Evolutionary conservation across 2,113 vertebrate genomes (phyloP).

Genomic region (human): DNA sequence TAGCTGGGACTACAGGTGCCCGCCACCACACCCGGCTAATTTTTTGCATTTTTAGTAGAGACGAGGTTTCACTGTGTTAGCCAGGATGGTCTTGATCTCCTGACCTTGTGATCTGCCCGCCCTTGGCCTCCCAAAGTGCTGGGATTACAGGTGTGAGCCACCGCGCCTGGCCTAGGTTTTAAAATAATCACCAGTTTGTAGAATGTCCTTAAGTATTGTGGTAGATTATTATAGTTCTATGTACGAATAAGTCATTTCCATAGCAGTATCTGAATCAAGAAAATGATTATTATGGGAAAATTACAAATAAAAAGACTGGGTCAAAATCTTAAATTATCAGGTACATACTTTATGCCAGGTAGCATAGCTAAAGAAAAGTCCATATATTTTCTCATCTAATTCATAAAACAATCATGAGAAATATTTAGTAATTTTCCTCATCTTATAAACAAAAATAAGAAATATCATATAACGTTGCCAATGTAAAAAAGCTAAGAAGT

Average conservation of each 20-base stretch:
- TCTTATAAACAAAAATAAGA: background rate
- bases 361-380: background rate
- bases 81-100: too few species aligned
- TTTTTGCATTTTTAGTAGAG: too few species aligned
- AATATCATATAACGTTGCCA: background rate
- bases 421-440: background rate
- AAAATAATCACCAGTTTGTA: background rate
- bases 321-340: background rate
- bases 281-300: background rate
- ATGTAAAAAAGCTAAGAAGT: background rate
- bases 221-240: background rate
- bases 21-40: too few species aligned
- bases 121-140: too few species aligned
- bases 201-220: background rate
- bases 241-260: background rate
- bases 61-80: too few species aligned
- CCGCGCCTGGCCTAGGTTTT: background rate
- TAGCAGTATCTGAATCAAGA: background rate
- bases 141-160: too few species aligned
- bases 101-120: fast-evolving
- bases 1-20: too few species aligned
- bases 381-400: background rate
- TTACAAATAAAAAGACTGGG: background rate
- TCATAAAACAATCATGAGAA: background rate
- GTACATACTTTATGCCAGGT: background rate